Evolutionary conservation across 2,888 invertebrate species (phyloP), one percentile per base, ranked within the genome.

Genomic region (Drosophila paranaensis): DNA sequence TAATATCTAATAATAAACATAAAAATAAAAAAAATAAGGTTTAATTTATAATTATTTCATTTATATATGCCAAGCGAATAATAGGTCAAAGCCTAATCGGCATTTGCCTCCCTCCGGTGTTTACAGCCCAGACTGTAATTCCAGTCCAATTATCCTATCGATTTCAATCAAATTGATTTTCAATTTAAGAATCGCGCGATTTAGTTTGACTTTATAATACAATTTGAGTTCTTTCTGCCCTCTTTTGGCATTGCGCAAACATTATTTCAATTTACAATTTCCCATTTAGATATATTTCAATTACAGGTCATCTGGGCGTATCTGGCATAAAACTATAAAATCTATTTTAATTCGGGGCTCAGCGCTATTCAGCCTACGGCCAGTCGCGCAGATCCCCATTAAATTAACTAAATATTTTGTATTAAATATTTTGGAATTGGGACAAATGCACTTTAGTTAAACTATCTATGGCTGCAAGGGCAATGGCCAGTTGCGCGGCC

Each of bases 351-450:
- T 61, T 37, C 20, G 35, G 9, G 35, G 27, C 27, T 16, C 43
- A 39, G 45, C 20, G 51, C 35, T 45, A 39, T 53, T 70, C 53
- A 42, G 56, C 43, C 45, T 13, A 0, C 8, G 37, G 57, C 27
- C 13, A 45, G 37, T 13, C 20, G 13, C 50, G 37, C 43, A 46
- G 45, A 33, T 30, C 40, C 66, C 55, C 39, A 62, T 58, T 67
- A 58, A 62, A 58, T 73, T 40, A 58, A 45, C 60, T 10, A 39
- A 55, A 71, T 48, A 57, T 74, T 50, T 63, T 16, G 46, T 39
- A 30, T 10, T 46, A 25, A 60, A 46, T 62, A 53, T 60, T 79
- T 71, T 63, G 30, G 13, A 9, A 6, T 2, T 30, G 6, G 6
- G 33, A n/a, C 16, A 50, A 50, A 50, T 30, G 54, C 16, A 40